Evolutionary conservation across 2,888 invertebrate genomes (phyloP).

Genomic region (Gortyna flavago): DNA sequence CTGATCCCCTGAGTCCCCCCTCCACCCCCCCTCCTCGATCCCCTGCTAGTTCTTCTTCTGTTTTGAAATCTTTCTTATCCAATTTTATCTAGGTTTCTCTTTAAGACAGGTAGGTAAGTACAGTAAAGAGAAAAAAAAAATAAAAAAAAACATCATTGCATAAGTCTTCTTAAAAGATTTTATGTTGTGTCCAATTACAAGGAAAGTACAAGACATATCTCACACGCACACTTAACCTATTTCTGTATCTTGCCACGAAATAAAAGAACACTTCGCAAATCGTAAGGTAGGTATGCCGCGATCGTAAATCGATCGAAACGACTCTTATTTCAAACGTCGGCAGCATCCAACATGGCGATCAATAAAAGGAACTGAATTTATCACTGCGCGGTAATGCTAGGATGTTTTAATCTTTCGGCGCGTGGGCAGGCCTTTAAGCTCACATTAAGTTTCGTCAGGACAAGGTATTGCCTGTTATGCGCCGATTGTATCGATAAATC

Average conservation of each 20-base stretch:
- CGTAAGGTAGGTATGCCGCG: constrained; percentile 55
- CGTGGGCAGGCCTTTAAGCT: constrained; percentile 67
- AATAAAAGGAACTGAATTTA: constrained; percentile 72
- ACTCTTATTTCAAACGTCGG: constrained; percentile 70
- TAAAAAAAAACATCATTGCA: background rate
- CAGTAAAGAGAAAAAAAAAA: background rate
- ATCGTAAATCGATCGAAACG: constrained; percentile 67
- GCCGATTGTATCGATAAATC: constrained; percentile 53
- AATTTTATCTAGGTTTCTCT: too few species aligned
- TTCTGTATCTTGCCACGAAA: constrained; percentile 50
- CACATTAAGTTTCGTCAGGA: constrained; percentile 63
- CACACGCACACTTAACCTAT: constrained; percentile 53
- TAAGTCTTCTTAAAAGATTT: constrained; percentile 31
- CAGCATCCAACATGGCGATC: constrained; percentile 70
- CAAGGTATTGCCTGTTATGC: constrained; percentile 54
- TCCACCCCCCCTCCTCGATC: too few species aligned
- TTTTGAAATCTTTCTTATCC: too few species aligned
- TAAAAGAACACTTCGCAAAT: constrained; percentile 49
- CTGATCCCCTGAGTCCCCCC: too few species aligned
- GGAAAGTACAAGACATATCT: constrained; percentile 30
- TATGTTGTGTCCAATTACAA: constrained; percentile 47
- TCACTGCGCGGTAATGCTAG: constrained; percentile 67
- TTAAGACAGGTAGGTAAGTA: too few species aligned
- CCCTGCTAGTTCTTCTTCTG: too few species aligned
- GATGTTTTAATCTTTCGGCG: constrained; percentile 72